These are phyloP conservation scores for Lichenostomus cassidix DNA, from an alignment of 2,113 vertebrate species.

Conservation along the genomic window DNA sequence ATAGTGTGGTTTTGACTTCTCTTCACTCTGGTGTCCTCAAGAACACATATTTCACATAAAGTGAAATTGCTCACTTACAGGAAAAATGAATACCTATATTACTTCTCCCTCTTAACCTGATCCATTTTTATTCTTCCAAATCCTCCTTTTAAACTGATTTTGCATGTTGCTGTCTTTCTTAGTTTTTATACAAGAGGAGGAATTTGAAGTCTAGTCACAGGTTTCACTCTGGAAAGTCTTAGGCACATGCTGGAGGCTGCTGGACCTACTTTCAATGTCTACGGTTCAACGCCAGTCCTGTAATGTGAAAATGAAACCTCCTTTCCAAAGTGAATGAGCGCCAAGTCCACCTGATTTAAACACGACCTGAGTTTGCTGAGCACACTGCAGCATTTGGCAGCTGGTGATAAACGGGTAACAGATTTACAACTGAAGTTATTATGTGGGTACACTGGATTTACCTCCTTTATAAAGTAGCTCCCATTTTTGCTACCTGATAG, in stretches of 20 bases:
- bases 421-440: not conserved
- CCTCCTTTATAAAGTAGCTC: not conserved
- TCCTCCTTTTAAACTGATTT: not conserved
- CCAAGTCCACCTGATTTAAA: not conserved
- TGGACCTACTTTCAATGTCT: not conserved
- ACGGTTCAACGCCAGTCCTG: not conserved
- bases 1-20: not conserved
- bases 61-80: not conserved
- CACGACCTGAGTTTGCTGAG: not conserved
- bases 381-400: not conserved
- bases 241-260: not conserved
- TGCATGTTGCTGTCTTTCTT: not conserved
- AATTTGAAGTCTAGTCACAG: not conserved
- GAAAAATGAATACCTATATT: not conserved
- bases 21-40: not conserved
- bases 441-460: not conserved
- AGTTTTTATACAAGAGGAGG: not conserved
- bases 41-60: not conserved
- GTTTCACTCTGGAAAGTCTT: not conserved
- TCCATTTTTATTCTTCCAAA: not conserved
- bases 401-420: not conserved
- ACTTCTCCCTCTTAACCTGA: not conserved
- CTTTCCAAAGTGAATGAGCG: fast-evolving
- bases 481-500: not conserved
- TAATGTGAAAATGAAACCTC: not conserved